A percentile compares a stretch with the other conserved stretches of the same genome.
phyloP scores from a whole-genome alignment of 2,797 vertebrate species.

The Aphelocoma californica region DNA sequence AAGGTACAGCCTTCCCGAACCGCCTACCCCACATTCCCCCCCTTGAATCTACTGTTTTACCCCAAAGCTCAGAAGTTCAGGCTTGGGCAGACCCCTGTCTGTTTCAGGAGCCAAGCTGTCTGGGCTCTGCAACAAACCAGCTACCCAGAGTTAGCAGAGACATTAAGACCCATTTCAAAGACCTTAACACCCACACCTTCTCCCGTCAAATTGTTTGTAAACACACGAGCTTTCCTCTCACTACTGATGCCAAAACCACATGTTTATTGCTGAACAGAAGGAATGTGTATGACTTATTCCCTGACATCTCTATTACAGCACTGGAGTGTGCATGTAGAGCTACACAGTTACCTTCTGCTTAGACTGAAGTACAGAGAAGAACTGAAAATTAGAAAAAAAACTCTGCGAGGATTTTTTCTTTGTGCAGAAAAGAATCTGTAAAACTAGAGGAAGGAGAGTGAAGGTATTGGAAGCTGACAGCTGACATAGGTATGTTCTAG shows the following conservation, averaged over 20 bases:
- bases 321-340: neutral
- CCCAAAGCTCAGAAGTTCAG: neutral
- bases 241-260: neutral
- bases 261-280: neutral
- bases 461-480: neutral
- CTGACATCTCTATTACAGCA: neutral
- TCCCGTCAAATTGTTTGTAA: neutral
- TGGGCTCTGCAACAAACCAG: neutral
- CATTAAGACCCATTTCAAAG: no score
- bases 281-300: neutral
- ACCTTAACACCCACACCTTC: accelerated
- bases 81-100: neutral
- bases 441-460: neutral
- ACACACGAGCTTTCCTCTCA: neutral
- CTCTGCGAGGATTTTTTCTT: neutral
- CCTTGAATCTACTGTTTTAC: no score
- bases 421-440: neutral
- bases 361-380: neutral
- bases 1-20: neutral
- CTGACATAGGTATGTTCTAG: neutral
- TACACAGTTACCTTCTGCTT: neutral
- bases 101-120: neutral
- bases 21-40: accelerated
- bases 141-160: neutral
- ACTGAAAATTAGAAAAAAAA: neutral